phyloP scores from a whole-genome alignment of 2,113 vertebrate species.

The Epinephelus lanceolatus region DNA sequence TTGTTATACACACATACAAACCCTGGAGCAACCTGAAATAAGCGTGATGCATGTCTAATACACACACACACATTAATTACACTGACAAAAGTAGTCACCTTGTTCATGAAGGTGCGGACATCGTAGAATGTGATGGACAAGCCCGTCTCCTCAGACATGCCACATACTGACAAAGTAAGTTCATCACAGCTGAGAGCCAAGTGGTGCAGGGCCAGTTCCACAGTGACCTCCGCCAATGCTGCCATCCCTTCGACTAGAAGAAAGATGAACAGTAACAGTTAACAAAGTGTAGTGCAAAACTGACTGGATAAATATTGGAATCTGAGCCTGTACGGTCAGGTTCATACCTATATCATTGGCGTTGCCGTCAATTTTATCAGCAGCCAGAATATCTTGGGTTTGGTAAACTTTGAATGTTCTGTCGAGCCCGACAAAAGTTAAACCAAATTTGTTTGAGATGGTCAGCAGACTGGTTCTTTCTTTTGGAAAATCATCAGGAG shows the following conservation, averaged over 20 bases:
- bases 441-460: constrained; percentile 93
- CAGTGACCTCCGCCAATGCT: constrained; percentile 81
- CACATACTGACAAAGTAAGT: constrained; percentile 92
- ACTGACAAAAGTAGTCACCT: constrained; percentile 82
- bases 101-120: constrained; percentile 91
- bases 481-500: constrained; percentile 87
- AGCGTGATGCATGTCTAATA: neutral
- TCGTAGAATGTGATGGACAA: constrained; percentile 93
- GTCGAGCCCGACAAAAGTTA: constrained; percentile 89
- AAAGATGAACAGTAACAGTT: neutral
- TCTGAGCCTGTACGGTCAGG: neutral
- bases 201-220: constrained; percentile 89
- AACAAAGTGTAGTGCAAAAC: neutral
- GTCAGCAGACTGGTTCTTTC: constrained; percentile 90
- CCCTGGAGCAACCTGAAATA: neutral
- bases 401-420: constrained; percentile 88
- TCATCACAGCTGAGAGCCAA: constrained; percentile 94
- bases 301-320: neutral
- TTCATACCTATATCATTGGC: constrained; percentile 90
- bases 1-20: neutral
- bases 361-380: constrained; percentile 88
- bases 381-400: constrained; percentile 88
- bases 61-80: neutral
- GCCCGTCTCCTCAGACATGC: constrained; percentile 81
- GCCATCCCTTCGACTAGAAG: constrained; percentile 87